Conservation (phyloP, 2,797 vertebrate genomes). For the Acestrorhynchus altus region DNA sequence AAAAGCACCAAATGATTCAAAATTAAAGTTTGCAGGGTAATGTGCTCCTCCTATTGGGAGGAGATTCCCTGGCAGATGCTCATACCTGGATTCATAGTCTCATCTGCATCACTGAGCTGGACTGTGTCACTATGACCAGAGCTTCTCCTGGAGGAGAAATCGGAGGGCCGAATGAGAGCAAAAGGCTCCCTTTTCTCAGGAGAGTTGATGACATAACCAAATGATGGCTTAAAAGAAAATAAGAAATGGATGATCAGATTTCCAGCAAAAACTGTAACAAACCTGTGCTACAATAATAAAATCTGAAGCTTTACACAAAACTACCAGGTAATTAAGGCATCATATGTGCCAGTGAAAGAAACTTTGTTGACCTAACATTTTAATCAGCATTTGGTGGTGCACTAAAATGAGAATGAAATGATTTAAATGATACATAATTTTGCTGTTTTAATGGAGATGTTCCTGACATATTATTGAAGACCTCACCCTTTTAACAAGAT, state of each 20-base stretch:
- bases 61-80: not conserved
- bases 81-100: constrained; percentile 83
- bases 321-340: too few relatives aligned
- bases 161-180: constrained; percentile 83
- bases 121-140: constrained; percentile 67
- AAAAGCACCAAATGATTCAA: too few relatives aligned
- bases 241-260: not conserved
- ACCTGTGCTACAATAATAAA: too few relatives aligned
- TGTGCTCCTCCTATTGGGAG: too few relatives aligned
- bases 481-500: constrained; percentile 87
- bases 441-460: not conserved
- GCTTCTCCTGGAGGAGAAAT: constrained; percentile 70
- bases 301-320: too few relatives aligned
- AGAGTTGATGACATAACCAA: constrained; percentile 94
- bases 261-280: not conserved
- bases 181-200: constrained; percentile 92
- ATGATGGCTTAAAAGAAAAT: constrained; percentile 86
- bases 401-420: too few relatives aligned
- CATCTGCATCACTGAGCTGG: constrained; percentile 70
- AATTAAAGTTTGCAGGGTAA: too few relatives aligned
- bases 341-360: too few relatives aligned
- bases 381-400: too few relatives aligned
- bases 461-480: not conserved
- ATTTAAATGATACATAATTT: not conserved
- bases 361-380: too few relatives aligned